These are phyloP conservation scores for Epsilonema sp. DNA, from an alignment of 2,888 invertebrate genomes.

Conservation along the genomic window DNA sequence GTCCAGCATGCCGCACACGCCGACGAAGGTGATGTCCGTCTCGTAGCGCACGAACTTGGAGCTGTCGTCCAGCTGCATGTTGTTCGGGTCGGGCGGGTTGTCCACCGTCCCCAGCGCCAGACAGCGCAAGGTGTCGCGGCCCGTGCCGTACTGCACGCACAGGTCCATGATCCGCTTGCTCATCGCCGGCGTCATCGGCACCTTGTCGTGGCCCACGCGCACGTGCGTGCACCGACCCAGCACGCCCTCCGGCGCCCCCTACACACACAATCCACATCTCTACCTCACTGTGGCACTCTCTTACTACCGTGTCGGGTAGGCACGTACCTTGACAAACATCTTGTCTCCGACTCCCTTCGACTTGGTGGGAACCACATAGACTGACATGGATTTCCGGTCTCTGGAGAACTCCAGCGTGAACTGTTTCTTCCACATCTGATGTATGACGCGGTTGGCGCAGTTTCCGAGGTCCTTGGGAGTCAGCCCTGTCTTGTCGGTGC, in stretches of 20 bases:
- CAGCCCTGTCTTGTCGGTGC: conserved; percentile 61
- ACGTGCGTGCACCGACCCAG: conserved; percentile 91
- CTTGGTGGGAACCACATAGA: conserved; percentile 78
- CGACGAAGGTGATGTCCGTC: conserved; percentile 81
- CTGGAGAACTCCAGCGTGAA: conserved; percentile 98
- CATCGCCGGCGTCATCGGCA: conserved; percentile 68
- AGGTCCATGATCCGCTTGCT: conserved; percentile 81
- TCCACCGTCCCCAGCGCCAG: conserved; percentile 86
- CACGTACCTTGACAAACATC: conserved; percentile 67
- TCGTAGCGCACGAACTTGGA: conserved; percentile 79
- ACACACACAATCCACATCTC: too few relatives aligned
- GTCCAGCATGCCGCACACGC: conserved; percentile 99
- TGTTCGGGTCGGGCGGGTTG: conserved; percentile 33
- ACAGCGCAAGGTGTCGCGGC: conserved; percentile 80
- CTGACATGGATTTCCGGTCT: conserved; percentile 99
- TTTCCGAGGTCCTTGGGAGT: conserved; percentile 80
- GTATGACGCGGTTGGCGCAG: conserved; percentile 77
- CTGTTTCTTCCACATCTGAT: conserved; percentile 97
- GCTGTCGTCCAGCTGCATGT: conserved; percentile 92
- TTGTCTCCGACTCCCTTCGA: conserved; percentile 70
- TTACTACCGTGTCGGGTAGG: too few relatives aligned
- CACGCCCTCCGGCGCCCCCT: conserved; percentile 92
- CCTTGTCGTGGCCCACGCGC: conserved; percentile 71
- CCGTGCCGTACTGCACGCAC: conserved; percentile 85
- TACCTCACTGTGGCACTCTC: too few relatives aligned